phyloP scores from a whole-genome alignment of 1,140 invertebrate genomes.

The Catajapyx aquilonaris region DNA sequence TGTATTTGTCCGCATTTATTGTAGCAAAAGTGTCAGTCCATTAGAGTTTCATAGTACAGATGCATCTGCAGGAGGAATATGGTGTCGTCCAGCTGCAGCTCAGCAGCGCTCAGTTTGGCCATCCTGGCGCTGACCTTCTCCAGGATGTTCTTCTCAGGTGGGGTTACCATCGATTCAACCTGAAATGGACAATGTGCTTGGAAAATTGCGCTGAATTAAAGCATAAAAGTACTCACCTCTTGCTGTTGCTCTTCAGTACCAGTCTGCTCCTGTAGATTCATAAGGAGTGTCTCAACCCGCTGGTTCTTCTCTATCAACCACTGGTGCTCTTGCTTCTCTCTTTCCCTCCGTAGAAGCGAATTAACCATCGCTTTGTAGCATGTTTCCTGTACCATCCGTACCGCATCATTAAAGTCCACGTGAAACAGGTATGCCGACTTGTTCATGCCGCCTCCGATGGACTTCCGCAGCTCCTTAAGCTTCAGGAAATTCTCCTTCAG shows the following conservation, averaged over 20 bases:
- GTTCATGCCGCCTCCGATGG: constrained; percentile 30
- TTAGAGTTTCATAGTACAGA: constrained; percentile 17
- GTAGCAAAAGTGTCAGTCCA: no score
- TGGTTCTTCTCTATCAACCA: background rate
- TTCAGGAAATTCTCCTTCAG: constrained; percentile 61
- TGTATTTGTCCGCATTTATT: no score
- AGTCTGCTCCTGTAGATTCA: background rate
- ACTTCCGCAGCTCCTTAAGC: constrained; percentile 41
- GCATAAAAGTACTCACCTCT: no score
- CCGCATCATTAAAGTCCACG: constrained; percentile 35
- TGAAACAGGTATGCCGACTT: constrained; percentile 56
- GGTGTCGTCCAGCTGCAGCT: constrained; percentile 47
- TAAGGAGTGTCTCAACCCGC: background rate
- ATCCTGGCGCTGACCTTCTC: constrained; percentile 39
- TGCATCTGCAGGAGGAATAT: constrained; percentile 46
- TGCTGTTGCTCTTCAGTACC: background rate
- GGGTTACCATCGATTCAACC: constrained; percentile 57
- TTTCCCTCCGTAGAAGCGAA: background rate
- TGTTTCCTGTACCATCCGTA: background rate
- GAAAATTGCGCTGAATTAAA: no score
- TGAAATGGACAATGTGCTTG: no score
- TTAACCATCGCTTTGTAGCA: background rate
- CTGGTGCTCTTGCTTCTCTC: background rate
- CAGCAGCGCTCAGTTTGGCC: constrained; percentile 38
- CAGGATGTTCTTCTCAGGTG: constrained; percentile 43